Conservation (phyloP, 1,140 invertebrate genomes). For the Trachymyrmex septentrionalis region DNA sequence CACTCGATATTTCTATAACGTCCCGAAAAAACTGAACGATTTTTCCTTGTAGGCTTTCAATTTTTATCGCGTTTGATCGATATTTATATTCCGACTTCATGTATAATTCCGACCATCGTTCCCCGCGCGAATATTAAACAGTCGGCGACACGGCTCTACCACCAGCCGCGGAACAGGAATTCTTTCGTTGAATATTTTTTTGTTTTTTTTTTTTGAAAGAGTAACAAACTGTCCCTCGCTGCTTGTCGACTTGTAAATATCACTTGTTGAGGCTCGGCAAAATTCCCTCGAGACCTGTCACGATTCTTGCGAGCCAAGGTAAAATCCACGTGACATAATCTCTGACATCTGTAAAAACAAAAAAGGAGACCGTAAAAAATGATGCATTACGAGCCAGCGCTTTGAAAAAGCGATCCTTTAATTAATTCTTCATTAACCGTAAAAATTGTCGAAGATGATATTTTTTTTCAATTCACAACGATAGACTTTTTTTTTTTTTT, state of each 20-base stretch:
- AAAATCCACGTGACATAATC: slow-evolving; percentile 23
- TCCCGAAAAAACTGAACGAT: neutral
- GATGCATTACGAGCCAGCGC: neutral
- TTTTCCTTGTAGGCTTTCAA: slow-evolving; percentile 6
- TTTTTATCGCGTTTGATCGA: slow-evolving; percentile 50
- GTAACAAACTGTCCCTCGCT: slow-evolving; percentile 24
- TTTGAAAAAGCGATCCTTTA: neutral
- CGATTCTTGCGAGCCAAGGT: neutral
- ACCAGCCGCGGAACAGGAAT: slow-evolving; percentile 9
- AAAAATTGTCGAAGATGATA: neutral
- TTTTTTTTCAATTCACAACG: neutral
- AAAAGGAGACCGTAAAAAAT: neutral
- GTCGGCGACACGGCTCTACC: neutral
- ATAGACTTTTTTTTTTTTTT: neutral
- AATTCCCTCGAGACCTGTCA: slow-evolving; percentile 23
- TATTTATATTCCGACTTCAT: slow-evolving; percentile 35
- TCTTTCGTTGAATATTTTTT: neutral
- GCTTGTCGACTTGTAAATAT: slow-evolving; percentile 57
- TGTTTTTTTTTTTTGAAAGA: slow-evolving; percentile 11
- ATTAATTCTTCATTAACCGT: neutral
- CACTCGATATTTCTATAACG: neutral
- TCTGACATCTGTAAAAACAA: slow-evolving; percentile 7
- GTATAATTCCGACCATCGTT: slow-evolving; percentile 38
- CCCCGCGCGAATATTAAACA: slow-evolving; percentile 45
- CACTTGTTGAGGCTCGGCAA: slow-evolving; percentile 40